Evolutionary conservation across 2,888 invertebrate species (phyloP).

Genomic region (Mamestra brassicae): DNA sequence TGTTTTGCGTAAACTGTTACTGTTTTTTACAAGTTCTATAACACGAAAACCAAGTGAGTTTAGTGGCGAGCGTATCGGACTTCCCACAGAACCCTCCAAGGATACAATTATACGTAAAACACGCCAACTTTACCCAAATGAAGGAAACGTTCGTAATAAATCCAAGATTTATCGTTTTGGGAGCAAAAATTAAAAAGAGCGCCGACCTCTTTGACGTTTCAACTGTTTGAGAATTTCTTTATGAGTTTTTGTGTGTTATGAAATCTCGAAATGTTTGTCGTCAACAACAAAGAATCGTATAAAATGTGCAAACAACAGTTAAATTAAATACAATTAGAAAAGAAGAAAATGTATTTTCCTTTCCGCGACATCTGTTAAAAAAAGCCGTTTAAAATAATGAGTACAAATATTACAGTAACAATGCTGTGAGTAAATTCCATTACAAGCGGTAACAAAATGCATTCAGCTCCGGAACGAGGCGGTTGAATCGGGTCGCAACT

Average conservation of each 20-base stretch:
- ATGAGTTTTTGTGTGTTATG: constrained; percentile 55
- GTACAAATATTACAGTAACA: constrained; percentile 52
- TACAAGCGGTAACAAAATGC: constrained; percentile 52
- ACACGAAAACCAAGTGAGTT: constrained; percentile 16
- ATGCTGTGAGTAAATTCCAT: constrained; percentile 52
- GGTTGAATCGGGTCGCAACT: constrained; percentile 51
- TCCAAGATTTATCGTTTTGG: constrained; percentile 59
- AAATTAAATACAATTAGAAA: constrained; percentile 37
- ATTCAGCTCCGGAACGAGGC: constrained; percentile 55
- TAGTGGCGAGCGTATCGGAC: constrained; percentile 36
- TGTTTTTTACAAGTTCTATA: constrained; percentile 30
- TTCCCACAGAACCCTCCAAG: constrained; percentile 39
- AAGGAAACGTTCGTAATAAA: constrained; percentile 63
- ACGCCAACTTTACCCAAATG: constrained; percentile 56
- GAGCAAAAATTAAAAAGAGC: constrained; percentile 51
- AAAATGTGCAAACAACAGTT: constrained; percentile 45
- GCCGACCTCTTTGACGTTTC: constrained; percentile 48
- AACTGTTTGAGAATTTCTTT: constrained; percentile 48
- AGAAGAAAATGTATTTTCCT: constrained; percentile 27
- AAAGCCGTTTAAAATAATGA: constrained; percentile 61
- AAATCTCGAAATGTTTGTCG: constrained; percentile 43
- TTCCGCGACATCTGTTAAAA: constrained; percentile 44
- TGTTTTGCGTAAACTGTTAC: no score
- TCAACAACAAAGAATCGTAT: constrained; percentile 47
- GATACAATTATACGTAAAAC: constrained; percentile 60